Evolutionary conservation across 2,888 invertebrate species (phyloP).

Genomic region (Nowickia ferox): DNA sequence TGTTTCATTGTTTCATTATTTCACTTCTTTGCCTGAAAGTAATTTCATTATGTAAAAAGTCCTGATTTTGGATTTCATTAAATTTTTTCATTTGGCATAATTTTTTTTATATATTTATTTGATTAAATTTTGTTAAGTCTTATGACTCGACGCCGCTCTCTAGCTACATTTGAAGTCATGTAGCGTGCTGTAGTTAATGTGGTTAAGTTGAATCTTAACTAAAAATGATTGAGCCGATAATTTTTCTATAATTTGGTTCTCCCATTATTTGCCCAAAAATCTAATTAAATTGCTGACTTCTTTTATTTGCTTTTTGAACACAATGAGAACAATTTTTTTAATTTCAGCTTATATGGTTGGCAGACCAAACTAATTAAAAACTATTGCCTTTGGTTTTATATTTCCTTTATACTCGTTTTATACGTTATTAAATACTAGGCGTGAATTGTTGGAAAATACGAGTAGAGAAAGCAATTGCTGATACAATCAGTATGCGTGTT

Average conservation of each 20-base stretch:
- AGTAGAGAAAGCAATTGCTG: constrained; percentile 9
- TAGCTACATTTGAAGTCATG: too few relatives aligned
- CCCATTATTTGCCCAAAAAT: constrained; percentile 30
- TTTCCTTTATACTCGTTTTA: constrained; percentile 21
- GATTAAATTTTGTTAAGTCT: too few relatives aligned
- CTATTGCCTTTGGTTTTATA: constrained; percentile 40
- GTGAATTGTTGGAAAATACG: constrained; percentile 8
- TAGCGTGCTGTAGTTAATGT: background rate
- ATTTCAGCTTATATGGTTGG: constrained; percentile 42
- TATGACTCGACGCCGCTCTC: too few relatives aligned
- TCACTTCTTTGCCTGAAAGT: too few relatives aligned
- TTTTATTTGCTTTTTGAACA: constrained; percentile 7
- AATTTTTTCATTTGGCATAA: too few relatives aligned
- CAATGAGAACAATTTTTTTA: constrained; percentile 8
- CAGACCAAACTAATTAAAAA: constrained; percentile 62
- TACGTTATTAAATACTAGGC: background rate
- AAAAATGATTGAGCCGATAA: background rate
- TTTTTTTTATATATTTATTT: too few relatives aligned
- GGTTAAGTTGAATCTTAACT: background rate
- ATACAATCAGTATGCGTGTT: background rate
- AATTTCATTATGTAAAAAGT: too few relatives aligned
- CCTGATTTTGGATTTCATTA: too few relatives aligned
- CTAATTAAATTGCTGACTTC: constrained; percentile 50
- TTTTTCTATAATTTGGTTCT: background rate
- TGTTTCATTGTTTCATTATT: too few relatives aligned